Base-by-base conservation (phyloP, 2,888 invertebrate species). In the Cryptosula pallasiana region DNA sequence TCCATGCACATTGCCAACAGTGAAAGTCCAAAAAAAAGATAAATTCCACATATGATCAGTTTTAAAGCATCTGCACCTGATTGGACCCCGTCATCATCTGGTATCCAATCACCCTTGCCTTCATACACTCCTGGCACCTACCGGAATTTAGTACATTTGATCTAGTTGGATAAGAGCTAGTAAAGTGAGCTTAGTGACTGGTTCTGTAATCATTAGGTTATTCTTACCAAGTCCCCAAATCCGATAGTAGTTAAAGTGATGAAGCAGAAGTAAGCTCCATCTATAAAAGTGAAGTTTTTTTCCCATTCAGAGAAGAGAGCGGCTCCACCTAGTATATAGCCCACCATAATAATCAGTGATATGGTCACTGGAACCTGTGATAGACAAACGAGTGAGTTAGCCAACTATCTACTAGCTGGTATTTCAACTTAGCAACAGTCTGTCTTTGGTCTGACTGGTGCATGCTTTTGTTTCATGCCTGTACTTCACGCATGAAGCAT, bases 291-390 rank as follows among this genome's bases (percentile, higher is more conserved):
- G 9, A 36, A 23, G 25, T 36, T 45, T 9, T 63, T 27, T 55
- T 72, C 72, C 72, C 72, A 72, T 29, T 71, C 27, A 20, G 71
- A 70, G 58, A 72, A 72, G 16, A 72, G 29, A 3, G 63, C 72
- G 16, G 72, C 72, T 13, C 72, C 72, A 1, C 69, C 55, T 1
- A 72, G 63, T 13, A 72, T 54, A 35, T 72, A 72, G n/a, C 35
- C 71, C 25, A 45, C 71, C 72, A 72, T 72, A 5, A 72, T 71
- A 2, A 71, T 36, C 5, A 72, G 70, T 23, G 58, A 71, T 55
- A 72, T 54, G n/a, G 72, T 27, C 45, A 72, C 72, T 35, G 72
- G 72, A 35, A 72, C 72, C 70, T 70, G 32, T 3, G 32, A 63
- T 5, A 45, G 45, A 13, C 20, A n/a, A n/a, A n/a, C n/a, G n/a